A percentile compares a stretch with the other conserved stretches of the same genome.
phyloP scores from a whole-genome alignment of 2,113 vertebrate genomes.

The Atrichornis clamosus region DNA sequence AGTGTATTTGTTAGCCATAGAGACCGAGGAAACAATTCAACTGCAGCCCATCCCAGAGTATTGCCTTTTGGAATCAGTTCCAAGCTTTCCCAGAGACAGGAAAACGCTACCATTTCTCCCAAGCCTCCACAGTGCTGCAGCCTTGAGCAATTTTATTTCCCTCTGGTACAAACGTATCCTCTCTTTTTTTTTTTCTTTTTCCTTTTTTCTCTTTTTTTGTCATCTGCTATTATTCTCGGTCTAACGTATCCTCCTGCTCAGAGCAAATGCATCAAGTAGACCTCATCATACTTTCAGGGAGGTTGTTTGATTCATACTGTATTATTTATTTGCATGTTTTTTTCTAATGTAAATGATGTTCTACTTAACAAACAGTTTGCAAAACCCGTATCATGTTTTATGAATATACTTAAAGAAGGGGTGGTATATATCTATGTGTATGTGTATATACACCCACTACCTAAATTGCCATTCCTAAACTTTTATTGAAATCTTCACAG shows the following conservation, averaged over 20 bases:
- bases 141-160: constrained; percentile 34
- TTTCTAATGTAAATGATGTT: not conserved
- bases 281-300: not conserved
- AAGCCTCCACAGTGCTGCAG: constrained; percentile 19
- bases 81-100: not conserved
- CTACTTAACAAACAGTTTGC: not conserved
- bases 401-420: not conserved
- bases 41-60: not conserved
- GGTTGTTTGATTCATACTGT: not conserved
- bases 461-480: not conserved
- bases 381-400: not conserved
- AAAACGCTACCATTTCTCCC: not conserved
- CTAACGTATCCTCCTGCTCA: not conserved
- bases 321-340: not conserved
- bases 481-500: not conserved
- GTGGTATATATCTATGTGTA: not conserved
- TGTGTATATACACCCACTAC: accelerated
- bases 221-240: not conserved
- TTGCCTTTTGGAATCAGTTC: not conserved
- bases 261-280: not conserved
- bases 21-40: not conserved
- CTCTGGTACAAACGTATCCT: not conserved
- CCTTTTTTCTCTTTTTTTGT: not conserved
- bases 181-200: not conserved
- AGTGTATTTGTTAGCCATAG: not conserved